Evolutionary conservation across 2,113 vertebrate genomes (phyloP).

Genomic region (Tragelaphus imberbis): DNA sequence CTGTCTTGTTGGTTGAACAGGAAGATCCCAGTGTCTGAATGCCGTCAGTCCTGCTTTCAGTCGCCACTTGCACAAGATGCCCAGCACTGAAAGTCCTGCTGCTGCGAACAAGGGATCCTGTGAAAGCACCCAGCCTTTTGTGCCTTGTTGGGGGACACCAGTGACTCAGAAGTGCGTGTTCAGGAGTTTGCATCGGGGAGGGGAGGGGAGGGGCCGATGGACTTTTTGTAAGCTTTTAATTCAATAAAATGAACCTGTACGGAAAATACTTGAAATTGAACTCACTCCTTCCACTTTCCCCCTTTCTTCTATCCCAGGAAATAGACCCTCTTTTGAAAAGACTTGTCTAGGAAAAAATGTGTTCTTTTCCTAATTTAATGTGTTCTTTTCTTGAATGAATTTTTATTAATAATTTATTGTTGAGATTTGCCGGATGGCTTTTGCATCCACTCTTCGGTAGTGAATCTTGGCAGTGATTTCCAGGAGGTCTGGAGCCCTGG

Average conservation of each 20-base stretch:
- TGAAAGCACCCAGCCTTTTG: slow-evolving; percentile 79
- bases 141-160: slow-evolving; percentile 80
- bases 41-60: slow-evolving; percentile 49
- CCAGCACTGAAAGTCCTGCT: slow-evolving; percentile 53
- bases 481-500: not conserved
- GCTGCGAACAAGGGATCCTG: slow-evolving; percentile 70
- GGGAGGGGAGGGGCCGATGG: not conserved
- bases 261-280: slow-evolving; percentile 78
- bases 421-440: slow-evolving; percentile 31
- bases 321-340: slow-evolving; percentile 42
- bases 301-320: slow-evolving; percentile 53
- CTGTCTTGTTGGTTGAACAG: slow-evolving; percentile 46
- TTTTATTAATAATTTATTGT: slow-evolving; percentile 84
- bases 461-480: not conserved
- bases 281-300: slow-evolving; percentile 47
- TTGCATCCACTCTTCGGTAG: slow-evolving; percentile 10
- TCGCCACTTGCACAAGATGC: slow-evolving; percentile 64
- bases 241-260: slow-evolving; percentile 63
- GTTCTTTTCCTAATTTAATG: slow-evolving; percentile 38
- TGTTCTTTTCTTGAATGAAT: slow-evolving; percentile 62
- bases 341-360: slow-evolving; percentile 42
- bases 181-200: slow-evolving; percentile 38
- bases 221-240: slow-evolving; percentile 64
- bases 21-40: slow-evolving; percentile 69
- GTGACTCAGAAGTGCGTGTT: slow-evolving; percentile 55